Evolutionary conservation across 2,797 vertebrate species (phyloP).

Genomic region (Menidia menidia): DNA sequence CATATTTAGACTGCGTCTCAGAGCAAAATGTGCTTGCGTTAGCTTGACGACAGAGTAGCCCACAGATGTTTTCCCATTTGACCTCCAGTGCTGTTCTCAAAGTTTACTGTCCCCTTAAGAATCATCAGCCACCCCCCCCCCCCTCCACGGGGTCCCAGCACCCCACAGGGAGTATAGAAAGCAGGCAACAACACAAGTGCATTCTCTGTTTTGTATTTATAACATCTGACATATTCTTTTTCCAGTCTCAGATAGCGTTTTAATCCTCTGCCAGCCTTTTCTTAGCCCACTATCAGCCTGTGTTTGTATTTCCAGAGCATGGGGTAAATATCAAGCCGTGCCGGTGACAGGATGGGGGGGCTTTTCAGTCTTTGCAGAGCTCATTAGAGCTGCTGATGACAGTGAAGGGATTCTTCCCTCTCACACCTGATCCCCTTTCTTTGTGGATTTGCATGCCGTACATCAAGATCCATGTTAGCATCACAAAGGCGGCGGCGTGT

Average conservation of each 20-base stretch:
- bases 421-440: slow-evolving; percentile 69
- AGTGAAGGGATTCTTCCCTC: slow-evolving; percentile 56
- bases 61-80: slow-evolving; percentile 64
- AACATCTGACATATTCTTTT: slow-evolving; percentile 69
- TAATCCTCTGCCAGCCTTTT: slow-evolving; percentile 62
- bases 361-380: slow-evolving; percentile 28
- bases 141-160: slow-evolving; percentile 34
- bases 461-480: slow-evolving; percentile 55
- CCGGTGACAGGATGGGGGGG: slow-evolving; percentile 17
- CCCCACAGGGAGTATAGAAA: slow-evolving; percentile 45
- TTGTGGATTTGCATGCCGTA: slow-evolving; percentile 61
- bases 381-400: slow-evolving; percentile 57
- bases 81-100: slow-evolving; percentile 29
- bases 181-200: slow-evolving; percentile 61
- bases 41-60: slow-evolving; percentile 24
- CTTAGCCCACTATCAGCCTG: slow-evolving; percentile 47
- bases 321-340: slow-evolving; percentile 41
- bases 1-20: slow-evolving; percentile 7
- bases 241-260: slow-evolving; percentile 67
- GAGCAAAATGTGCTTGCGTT: neutral
- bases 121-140: slow-evolving; percentile 31
- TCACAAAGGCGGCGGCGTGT: slow-evolving; percentile 13
- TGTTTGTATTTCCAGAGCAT: slow-evolving; percentile 54
- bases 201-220: slow-evolving; percentile 74
- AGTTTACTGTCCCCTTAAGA: slow-evolving; percentile 39